A percentile compares a stretch with the other conserved stretches of the same genome.
phyloP scores from a whole-genome alignment of 1,140 invertebrate genomes.

The Drosophila rufa region DNA sequence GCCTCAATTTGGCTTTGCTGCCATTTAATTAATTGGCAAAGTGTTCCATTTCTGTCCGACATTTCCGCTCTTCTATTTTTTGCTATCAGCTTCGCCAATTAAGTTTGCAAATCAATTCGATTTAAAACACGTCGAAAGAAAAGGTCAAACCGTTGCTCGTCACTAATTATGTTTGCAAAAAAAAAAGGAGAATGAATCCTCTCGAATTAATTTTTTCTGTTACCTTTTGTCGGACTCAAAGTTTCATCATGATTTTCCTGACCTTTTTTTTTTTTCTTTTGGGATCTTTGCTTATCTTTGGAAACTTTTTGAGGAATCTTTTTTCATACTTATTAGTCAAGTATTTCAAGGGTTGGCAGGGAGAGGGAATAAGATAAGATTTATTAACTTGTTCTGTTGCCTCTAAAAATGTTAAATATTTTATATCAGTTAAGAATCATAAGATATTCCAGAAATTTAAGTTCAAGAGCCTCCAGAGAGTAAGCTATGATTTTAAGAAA shows the following conservation, averaged over 20 bases:
- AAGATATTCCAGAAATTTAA: background rate
- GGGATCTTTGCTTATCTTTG: constrained; percentile 7
- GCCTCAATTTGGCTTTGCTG: constrained; percentile 39
- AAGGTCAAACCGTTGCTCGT: constrained; percentile 6
- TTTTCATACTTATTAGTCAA: constrained; percentile 3
- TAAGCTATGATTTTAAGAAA: background rate
- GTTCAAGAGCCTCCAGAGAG: too few species aligned
- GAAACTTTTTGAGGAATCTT: constrained; percentile 40
- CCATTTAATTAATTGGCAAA: constrained; percentile 70
- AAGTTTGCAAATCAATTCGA: constrained; percentile 60
- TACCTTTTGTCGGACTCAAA: constrained; percentile 12
- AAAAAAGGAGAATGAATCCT: background rate
- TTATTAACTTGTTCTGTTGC: background rate
- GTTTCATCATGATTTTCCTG: constrained; percentile 18
- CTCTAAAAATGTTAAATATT: background rate
- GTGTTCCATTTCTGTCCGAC: constrained; percentile 28
- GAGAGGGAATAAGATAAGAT: background rate
- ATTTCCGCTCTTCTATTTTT: background rate
- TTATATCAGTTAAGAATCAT: background rate
- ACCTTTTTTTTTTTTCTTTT: constrained; percentile 28
- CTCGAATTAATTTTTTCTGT: constrained; percentile 44
- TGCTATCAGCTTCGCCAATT: constrained; percentile 39
- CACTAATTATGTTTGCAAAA: constrained; percentile 37
- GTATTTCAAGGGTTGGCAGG: background rate
- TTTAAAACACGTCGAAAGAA: constrained; percentile 31